Evolutionary conservation across 2,113 vertebrate genomes (phyloP).

Genomic region (Thamnophis sirtalis): DNA sequence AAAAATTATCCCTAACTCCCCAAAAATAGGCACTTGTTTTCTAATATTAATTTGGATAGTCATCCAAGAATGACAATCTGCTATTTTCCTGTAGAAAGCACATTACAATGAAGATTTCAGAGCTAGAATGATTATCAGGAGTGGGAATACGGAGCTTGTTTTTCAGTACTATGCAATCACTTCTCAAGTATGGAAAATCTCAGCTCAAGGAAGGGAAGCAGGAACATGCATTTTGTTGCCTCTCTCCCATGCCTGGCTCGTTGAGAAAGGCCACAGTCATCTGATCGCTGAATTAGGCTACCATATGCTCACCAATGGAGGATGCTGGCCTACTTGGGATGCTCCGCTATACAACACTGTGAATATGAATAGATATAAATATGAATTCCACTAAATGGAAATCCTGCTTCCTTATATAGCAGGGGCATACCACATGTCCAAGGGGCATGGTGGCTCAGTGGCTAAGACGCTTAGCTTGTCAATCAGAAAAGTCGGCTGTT

Average conservation of each 20-base stretch:
- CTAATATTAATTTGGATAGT: not conserved
- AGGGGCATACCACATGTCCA: not conserved
- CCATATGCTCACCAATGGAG: not conserved
- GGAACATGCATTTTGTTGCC: not conserved
- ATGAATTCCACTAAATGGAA: not conserved
- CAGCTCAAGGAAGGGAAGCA: not conserved
- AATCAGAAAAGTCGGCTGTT: too few species aligned
- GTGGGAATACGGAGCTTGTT: not conserved
- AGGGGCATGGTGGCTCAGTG: too few species aligned
- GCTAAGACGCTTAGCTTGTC: too few species aligned
- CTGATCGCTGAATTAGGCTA: not conserved
- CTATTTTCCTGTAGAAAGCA: not conserved
- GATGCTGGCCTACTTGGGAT: not conserved
- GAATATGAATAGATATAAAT: not conserved
- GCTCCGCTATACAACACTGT: not conserved
- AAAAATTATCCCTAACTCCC: too few species aligned
- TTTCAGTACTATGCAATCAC: not conserved
- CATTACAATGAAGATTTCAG: not conserved
- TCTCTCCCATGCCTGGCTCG: not conserved
- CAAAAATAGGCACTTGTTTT: not conserved
- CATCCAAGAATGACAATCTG: not conserved
- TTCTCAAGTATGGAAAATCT: not conserved
- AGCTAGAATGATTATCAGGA: not conserved
- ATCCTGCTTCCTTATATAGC: not conserved
- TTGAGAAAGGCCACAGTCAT: not conserved